These are phyloP conservation scores for Sciurus vulgaris DNA, from an alignment of 2,797 vertebrate species.

Conservation along the genomic window DNA sequence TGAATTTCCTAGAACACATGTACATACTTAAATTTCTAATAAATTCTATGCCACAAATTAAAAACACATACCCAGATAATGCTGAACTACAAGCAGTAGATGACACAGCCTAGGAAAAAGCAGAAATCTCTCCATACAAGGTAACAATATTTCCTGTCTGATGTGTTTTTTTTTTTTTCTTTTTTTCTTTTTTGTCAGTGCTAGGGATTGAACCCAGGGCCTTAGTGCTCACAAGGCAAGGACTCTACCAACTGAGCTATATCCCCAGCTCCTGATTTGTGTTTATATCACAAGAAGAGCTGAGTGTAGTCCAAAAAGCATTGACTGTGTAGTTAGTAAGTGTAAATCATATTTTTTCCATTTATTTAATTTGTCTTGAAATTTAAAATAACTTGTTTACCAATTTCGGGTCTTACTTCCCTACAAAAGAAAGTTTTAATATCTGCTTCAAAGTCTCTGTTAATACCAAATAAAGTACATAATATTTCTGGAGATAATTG, in stretches of 20 bases:
- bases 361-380: neutral
- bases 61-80: neutral
- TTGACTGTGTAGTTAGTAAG: neutral
- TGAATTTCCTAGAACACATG: neutral
- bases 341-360: constrained; percentile 13
- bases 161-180: no score
- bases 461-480: neutral
- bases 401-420: neutral
- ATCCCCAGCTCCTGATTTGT: neutral
- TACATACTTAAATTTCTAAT: neutral
- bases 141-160: neutral
- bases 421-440: neutral
- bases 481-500: neutral
- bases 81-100: neutral
- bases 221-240: no score
- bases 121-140: neutral
- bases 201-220: no score
- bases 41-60: neutral
- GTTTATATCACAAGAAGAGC: neutral
- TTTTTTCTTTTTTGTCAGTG: no score
- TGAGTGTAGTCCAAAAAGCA: neutral
- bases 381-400: neutral
- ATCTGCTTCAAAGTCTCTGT: neutral
- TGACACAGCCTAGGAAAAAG: neutral
- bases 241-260: no score